Evolutionary conservation across 2,888 invertebrate species (phyloP), one percentile per base, ranked within the genome.

Genomic region (Protodeltote pygarga): DNA sequence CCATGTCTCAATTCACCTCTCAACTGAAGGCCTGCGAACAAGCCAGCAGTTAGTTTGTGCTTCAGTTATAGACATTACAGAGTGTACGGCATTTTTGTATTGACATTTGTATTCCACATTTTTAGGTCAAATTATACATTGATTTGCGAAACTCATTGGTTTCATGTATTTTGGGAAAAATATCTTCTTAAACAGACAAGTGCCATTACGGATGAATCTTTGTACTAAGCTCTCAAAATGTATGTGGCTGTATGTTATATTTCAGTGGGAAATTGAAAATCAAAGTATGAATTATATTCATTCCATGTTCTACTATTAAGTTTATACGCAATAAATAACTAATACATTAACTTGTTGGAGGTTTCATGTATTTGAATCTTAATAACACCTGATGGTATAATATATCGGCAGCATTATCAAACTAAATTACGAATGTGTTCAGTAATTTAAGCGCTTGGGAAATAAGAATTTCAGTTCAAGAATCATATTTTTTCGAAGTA

Each of bases 1-100:
- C 93, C 93, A 27, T 93, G 94, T 66, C 80, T 94, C 29, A 94
- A 81, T 60, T 81, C 86, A 1, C 85, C 85, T 0, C 68, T 85
- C 28, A 86, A 87, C 77, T 90, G 85, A 89, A 81, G 73, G 40
- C 50, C 38, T 61, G 65, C 46, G 21, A 40, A 51, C 41, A 48
- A 46, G 48, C 51, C 61, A 48, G 64, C 65, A 58, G 39, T 70
- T 73, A 74, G 66, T 74, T 79, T 82, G 85, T 87, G 86, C 80
- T 84, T 83, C 75, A 77, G 77, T 83, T 81, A 81, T 73, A 74
- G 73, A 85, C 86, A 77, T 74, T 82, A 73, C 59, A 65, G 75
- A 81, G 83, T 85, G 82, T 80, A 83, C 52, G 73, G 73, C 80
- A 74, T 78, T 85, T 84, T 87, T 85, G 70, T 84, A 86, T 69